Evolutionary conservation across 2,888 invertebrate genomes (phyloP).

Genomic region (Gymnosoma rotundatum): DNA sequence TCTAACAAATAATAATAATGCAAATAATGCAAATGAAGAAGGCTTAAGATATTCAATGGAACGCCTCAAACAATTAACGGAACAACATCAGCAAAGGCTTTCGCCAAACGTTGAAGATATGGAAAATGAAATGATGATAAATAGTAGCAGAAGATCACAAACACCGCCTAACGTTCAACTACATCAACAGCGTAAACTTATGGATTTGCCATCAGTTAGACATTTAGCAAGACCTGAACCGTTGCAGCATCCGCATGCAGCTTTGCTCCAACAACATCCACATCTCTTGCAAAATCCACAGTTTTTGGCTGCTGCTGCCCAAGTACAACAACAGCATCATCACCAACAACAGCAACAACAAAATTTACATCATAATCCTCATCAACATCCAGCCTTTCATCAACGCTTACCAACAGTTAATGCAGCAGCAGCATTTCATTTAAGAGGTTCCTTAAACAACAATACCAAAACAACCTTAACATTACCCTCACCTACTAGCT

Average conservation of each 20-base stretch:
- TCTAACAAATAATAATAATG: slow-evolving; percentile 49
- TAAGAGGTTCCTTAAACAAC: slow-evolving; percentile 69
- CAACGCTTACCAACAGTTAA: slow-evolving; percentile 61
- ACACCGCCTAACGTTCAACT: slow-evolving; percentile 45
- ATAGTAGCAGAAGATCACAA: slow-evolving; percentile 66
- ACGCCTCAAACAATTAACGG: slow-evolving; percentile 81
- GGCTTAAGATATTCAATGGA: slow-evolving; percentile 80
- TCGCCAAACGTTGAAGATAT: slow-evolving; percentile 71
- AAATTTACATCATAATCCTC: slow-evolving; percentile 73
- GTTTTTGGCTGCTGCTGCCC: slow-evolving; percentile 78
- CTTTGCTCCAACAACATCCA: slow-evolving; percentile 78
- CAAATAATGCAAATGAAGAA: slow-evolving; percentile 74
- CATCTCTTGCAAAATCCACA: slow-evolving; percentile 79
- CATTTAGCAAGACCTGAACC: slow-evolving; percentile 80
- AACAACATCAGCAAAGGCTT: slow-evolving; percentile 80
- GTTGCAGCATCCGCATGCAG: slow-evolving; percentile 79
- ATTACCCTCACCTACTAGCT: slow-evolving; percentile 76
- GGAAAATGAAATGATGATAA: slow-evolving; percentile 44
- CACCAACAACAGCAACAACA: slow-evolving; percentile 71
- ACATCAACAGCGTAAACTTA: slow-evolving; percentile 75
- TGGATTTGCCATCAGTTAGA: slow-evolving; percentile 76
- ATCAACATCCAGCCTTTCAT: slow-evolving; percentile 71
- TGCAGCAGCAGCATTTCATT: slow-evolving; percentile 74
- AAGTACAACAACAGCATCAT: slow-evolving; percentile 76
- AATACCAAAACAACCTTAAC: slow-evolving; percentile 54